A percentile compares a stretch with the other conserved stretches of the same genome.
Conservation (phyloP, 2,888 invertebrate genomes). For the Sinopyrophorus schimmeli region DNA sequence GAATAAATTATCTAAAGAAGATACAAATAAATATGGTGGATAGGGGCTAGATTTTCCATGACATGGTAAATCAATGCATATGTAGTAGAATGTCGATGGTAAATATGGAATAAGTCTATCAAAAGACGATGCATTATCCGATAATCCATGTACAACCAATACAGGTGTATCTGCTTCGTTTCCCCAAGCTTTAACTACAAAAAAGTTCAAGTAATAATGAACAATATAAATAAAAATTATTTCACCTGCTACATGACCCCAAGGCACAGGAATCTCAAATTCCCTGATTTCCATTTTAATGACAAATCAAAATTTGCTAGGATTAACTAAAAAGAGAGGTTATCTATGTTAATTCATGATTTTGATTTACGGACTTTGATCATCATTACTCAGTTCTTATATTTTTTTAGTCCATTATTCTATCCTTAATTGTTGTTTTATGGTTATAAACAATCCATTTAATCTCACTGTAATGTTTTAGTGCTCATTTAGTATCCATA, state of each 20-base stretch:
- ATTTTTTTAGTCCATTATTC: too few relatives aligned
- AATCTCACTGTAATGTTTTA: too few relatives aligned
- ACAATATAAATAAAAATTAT: slow-evolving; percentile 8
- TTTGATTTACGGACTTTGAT: too few relatives aligned
- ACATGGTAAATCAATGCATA: slow-evolving; percentile 63
- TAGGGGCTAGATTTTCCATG: slow-evolving; percentile 63
- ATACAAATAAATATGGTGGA: slow-evolving; percentile 51
- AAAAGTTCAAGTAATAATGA: slow-evolving; percentile 13
- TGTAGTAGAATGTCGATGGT: slow-evolving; percentile 55
- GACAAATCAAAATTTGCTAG: too few relatives aligned
- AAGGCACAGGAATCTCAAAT: slow-evolving; percentile 58
- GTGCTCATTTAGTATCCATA: too few relatives aligned
- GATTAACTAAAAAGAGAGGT: too few relatives aligned
- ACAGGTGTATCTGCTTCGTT: slow-evolving; percentile 59
- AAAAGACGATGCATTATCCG: slow-evolving; percentile 65
- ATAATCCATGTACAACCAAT: slow-evolving; percentile 62
- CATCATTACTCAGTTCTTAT: too few relatives aligned
- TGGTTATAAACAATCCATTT: too few relatives aligned
- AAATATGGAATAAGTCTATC: slow-evolving; percentile 61
- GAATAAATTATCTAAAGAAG: slow-evolving; percentile 54
- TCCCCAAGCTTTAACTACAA: slow-evolving; percentile 66
- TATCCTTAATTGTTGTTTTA: too few relatives aligned
- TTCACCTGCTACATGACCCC: slow-evolving; percentile 62
- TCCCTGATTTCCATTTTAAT: slow-evolving; percentile 47
- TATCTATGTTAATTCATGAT: too few relatives aligned